phyloP scores from a whole-genome alignment of 2,113 vertebrate species.

The Pedetes capensis region DNA sequence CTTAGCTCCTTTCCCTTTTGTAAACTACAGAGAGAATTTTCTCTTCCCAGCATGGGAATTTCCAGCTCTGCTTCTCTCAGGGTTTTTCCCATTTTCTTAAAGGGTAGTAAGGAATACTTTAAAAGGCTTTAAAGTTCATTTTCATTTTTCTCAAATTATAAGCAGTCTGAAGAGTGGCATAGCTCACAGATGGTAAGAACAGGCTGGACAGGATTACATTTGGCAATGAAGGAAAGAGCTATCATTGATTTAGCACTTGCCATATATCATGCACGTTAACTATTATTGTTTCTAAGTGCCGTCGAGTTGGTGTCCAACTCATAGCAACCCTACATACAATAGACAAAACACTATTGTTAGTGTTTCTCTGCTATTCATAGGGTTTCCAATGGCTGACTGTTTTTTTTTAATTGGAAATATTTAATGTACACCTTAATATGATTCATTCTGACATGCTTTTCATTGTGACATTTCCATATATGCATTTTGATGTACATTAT shows the following conservation, averaged over 20 bases:
- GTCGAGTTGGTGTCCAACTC: no score
- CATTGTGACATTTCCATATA: no score
- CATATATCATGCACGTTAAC: not conserved
- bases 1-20: slow-evolving; percentile 13
- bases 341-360: no score
- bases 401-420: no score
- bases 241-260: not conserved
- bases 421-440: no score
- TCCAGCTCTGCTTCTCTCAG: not conserved
- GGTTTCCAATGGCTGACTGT: no score
- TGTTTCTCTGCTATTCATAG: no score
- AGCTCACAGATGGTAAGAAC: not conserved
- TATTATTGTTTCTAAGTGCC: no score
- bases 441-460: no score
- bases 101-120: not conserved
- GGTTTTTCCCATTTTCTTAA: slow-evolving; percentile 21
- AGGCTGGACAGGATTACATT: not conserved
- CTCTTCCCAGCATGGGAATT: slow-evolving; percentile 19
- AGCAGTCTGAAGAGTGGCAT: not conserved
- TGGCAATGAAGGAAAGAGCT: not conserved
- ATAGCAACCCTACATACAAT: no score
- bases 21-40: slow-evolving; percentile 25
- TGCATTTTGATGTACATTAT: no score
- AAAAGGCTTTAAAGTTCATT: slow-evolving; percentile 31
- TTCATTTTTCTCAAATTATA: slow-evolving; percentile 9